Conservation (phyloP, 2,113 vertebrate species). For the Lipotes vexillifer region DNA sequence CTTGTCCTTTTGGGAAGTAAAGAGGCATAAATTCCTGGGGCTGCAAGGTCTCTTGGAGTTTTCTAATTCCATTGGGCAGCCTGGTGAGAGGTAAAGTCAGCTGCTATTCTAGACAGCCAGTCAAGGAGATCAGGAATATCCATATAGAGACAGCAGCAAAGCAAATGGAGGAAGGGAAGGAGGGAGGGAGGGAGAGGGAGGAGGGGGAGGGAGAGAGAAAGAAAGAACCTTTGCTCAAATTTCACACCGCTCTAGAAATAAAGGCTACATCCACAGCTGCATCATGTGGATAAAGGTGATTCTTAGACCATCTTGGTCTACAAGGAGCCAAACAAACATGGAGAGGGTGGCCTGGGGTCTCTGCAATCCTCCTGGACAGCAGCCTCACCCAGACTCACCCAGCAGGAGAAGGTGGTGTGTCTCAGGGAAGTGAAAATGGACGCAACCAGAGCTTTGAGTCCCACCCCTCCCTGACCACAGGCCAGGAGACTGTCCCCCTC, state of each 20-base stretch:
- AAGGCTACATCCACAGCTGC: neutral
- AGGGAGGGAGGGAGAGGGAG: too few relatives aligned
- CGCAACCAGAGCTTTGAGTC: neutral
- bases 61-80: neutral
- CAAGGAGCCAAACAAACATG: neutral
- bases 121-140: neutral
- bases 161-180: neutral
- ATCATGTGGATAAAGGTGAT: neutral
- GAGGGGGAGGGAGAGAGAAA: neutral
- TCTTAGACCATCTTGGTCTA: neutral
- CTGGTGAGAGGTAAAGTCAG: neutral
- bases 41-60: neutral
- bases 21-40: neutral
- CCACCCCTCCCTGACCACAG: neutral
- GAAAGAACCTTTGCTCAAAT: neutral
- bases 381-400: neutral
- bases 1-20: neutral
- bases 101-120: neutral
- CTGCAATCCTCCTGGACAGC: neutral
- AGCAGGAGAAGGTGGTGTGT: neutral
- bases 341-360: neutral
- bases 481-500: neutral
- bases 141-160: accelerated
- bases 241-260: neutral
- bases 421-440: neutral